Evolutionary conservation across 1,140 invertebrate genomes (phyloP).

Genomic region (Heliconius nattereri): DNA sequence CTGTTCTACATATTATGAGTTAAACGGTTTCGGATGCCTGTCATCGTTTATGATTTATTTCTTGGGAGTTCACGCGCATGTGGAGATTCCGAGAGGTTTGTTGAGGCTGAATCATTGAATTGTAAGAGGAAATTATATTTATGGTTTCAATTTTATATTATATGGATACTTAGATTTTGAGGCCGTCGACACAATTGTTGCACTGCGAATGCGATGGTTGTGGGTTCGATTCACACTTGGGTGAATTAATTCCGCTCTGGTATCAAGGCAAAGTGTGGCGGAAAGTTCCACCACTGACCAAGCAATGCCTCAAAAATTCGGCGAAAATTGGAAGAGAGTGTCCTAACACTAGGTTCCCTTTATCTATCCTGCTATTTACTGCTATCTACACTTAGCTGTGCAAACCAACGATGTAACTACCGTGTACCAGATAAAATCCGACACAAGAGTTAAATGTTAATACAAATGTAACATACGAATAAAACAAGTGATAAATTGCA

Average conservation of each 20-base stretch:
- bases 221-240: too few species aligned
- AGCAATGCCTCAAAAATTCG: too few species aligned
- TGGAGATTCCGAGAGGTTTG: not conserved
- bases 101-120: conserved; percentile 3
- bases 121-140: not conserved
- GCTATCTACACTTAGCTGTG: not conserved
- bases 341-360: too few species aligned
- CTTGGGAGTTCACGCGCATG: not conserved
- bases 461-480: conserved; percentile 33
- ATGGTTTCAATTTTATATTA: too few species aligned
- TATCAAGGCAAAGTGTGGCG: too few species aligned
- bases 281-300: too few species aligned
- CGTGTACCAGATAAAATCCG: conserved; percentile 15
- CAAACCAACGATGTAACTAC: not conserved
- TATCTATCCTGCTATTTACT: too few species aligned
- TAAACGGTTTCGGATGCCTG: conserved; percentile 61
- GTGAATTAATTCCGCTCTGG: too few species aligned
- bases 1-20: conserved; percentile 65
- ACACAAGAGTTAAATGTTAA: conserved; percentile 24
- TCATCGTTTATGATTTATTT: conserved; percentile 43
- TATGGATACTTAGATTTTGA: too few species aligned
- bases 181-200: too few species aligned
- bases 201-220: too few species aligned
- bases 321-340: too few species aligned
- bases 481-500: conserved; percentile 39